Conservation (phyloP, 2,888 invertebrate genomes). For the Ypsolopha sequella region DNA sequence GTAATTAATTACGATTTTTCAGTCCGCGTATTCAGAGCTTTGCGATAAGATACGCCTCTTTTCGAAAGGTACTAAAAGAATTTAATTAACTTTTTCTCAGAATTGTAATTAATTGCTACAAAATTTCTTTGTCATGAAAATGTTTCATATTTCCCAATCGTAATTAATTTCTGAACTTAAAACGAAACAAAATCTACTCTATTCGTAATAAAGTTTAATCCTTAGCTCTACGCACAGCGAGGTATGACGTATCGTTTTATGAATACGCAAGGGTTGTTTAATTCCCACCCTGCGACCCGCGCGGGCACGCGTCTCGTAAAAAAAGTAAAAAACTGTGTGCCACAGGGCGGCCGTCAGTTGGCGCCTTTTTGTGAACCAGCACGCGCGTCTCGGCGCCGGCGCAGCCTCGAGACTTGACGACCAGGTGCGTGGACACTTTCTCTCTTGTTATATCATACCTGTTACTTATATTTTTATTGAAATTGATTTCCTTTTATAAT, state of each 20-base stretch:
- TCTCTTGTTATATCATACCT: too few species aligned
- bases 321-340: constrained; percentile 47
- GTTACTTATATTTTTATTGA: too few species aligned
- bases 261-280: constrained; percentile 62
- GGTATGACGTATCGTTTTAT: constrained; percentile 40
- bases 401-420: constrained; percentile 14
- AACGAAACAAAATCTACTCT: too few species aligned
- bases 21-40: constrained; percentile 7
- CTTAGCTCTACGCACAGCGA: background rate
- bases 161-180: too few species aligned
- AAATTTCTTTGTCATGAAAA: too few species aligned
- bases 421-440: background rate
- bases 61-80: background rate
- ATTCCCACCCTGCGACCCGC: constrained; percentile 19
- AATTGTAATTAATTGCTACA: too few species aligned
- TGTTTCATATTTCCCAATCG: too few species aligned
- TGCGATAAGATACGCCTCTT: constrained; percentile 9
- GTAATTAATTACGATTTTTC: constrained; percentile 60
- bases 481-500: too few species aligned
- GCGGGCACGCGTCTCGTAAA: constrained; percentile 4
- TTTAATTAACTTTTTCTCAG: too few species aligned
- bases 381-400: constrained; percentile 39
- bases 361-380: constrained; percentile 36
- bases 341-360: constrained; percentile 40
- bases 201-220: background rate